Percentiles rank a stretch among this genome's conserved stretches.
Conservation (phyloP, 2,888 invertebrate genomes). For the Conistra vaccinii region DNA sequence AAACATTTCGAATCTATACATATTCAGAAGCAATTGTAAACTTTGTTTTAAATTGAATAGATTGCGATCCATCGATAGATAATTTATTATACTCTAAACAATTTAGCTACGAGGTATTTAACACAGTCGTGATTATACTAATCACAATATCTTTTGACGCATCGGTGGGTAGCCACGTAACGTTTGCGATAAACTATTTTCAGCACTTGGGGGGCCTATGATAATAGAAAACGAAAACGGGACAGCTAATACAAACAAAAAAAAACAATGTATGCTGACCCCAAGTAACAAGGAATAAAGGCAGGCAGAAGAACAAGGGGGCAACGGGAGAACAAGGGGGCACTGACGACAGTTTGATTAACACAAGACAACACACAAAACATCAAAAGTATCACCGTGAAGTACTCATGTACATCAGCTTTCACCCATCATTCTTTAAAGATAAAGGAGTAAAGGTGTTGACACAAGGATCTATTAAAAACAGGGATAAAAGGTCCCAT, state of each 20-base stretch:
- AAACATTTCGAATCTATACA: conserved; percentile 26
- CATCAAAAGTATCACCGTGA: not conserved
- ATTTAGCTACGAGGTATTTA: conserved; percentile 21
- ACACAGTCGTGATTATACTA: conserved; percentile 14
- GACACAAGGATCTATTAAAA: not conserved
- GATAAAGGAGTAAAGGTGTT: not conserved
- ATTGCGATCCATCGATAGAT: conserved; percentile 10
- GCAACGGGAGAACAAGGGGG: not conserved
- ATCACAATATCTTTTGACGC: conserved; percentile 13
- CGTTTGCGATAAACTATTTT: conserved; percentile 9
- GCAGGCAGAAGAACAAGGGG: too few species aligned
- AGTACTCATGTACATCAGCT: not conserved
- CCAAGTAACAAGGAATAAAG: too few species aligned
- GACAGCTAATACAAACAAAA: not conserved
- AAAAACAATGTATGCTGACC: not conserved
- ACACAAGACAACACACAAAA: too few species aligned
- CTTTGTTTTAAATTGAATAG: conserved; percentile 30
- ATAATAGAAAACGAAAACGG: not conserved
- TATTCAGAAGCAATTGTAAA: conserved; percentile 26
- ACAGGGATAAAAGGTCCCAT: not conserved
- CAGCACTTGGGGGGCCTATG: conserved; percentile 2
- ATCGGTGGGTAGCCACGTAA: not conserved
- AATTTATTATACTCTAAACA: conserved; percentile 12
- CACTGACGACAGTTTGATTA: not conserved
- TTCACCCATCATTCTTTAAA: not conserved